Evolutionary conservation across 2,113 vertebrate species (phyloP), one percentile per base, ranked within the genome.

Genomic region (Calidris pygmaea): DNA sequence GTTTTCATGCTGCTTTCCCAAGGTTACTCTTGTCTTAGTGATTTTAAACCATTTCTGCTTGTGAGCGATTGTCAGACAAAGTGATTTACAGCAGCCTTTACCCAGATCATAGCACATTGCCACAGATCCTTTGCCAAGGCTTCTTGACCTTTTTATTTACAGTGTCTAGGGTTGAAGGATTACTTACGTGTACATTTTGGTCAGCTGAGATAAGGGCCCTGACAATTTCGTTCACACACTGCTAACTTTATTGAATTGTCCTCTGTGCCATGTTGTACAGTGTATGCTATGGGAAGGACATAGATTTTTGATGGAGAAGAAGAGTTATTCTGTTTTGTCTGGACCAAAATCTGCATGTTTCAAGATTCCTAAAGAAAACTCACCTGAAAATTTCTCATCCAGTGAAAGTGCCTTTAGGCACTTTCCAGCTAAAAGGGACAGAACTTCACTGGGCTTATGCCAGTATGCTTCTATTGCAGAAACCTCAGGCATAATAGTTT

Each of bases 131-230:
- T 83, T 79, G 63, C 41, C 66, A 79, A 89, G 53, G 39, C 30
- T 93, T 92, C 77, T 47, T 91, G 90, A 89, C 81, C 80, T 92
- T 78, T 92, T 79, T 82, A 87, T 90, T 95, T 95, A 92, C 9
- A 9, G 1, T 59, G 66, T 66, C 55, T 27, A 26, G n/a, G 15
- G 37, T 18, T 89, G 81, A 96, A 94, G 58, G 71, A 95, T 95
- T 91, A 80, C 89, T 82, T 87, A 47, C 1, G 6, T 56, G 74
- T 30, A 66, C 63, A 19, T 66, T 96, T 89, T 91, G 80, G 58
- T 92, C 83, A 87, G 89, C 85, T 73, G 48, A 85, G 91, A 95
- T 85, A 93, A 97, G 70, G 10, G 34, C 32, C n/a, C 41, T 85
- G 66, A 76, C 67, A 93, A 66, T 91, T 92, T 89, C 2, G 8